Evolutionary conservation across 1,140 invertebrate genomes (phyloP).

Genomic region (Drosophila gunungcola): DNA sequence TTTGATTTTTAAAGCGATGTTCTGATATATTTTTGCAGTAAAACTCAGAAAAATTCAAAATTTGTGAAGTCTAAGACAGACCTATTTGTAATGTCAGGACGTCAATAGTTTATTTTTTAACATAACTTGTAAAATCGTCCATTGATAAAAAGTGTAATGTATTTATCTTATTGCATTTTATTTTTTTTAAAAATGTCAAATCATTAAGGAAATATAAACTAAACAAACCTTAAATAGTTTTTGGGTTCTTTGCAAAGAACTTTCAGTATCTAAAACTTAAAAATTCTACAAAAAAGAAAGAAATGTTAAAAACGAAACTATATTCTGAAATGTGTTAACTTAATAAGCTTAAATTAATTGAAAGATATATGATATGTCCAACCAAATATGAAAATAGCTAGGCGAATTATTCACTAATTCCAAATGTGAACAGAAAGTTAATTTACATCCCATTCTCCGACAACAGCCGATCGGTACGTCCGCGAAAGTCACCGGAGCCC

Average conservation of each 20-base stretch:
- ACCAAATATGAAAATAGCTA: neutral
- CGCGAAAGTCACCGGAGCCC: constrained; percentile 86
- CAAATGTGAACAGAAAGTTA: neutral
- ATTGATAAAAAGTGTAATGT: too few species aligned
- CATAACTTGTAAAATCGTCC: too few species aligned
- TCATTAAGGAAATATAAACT: neutral
- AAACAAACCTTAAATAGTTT: neutral
- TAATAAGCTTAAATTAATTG: constrained; percentile 2
- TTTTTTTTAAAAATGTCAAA: too few species aligned
- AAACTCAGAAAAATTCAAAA: neutral
- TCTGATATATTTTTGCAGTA: neutral
- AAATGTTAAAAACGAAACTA: too few species aligned
- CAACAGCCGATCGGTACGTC: constrained; percentile 86
- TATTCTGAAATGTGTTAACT: neutral
- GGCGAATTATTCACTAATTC: neutral
- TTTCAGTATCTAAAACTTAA: neutral
- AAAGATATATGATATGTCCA: neutral
- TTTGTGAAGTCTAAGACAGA: neutral
- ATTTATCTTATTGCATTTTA: too few species aligned
- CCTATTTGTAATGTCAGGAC: too few species aligned
- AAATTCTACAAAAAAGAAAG: too few species aligned
- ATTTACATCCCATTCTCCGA: constrained; percentile 43
- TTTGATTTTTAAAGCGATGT: neutral
- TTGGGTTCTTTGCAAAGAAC: neutral
- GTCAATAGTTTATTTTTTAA: too few species aligned